Percentiles rank a stretch among this genome's conserved stretches.
Conservation (phyloP, 2,797 vertebrate species). For the Liasis olivaceus region DNA sequence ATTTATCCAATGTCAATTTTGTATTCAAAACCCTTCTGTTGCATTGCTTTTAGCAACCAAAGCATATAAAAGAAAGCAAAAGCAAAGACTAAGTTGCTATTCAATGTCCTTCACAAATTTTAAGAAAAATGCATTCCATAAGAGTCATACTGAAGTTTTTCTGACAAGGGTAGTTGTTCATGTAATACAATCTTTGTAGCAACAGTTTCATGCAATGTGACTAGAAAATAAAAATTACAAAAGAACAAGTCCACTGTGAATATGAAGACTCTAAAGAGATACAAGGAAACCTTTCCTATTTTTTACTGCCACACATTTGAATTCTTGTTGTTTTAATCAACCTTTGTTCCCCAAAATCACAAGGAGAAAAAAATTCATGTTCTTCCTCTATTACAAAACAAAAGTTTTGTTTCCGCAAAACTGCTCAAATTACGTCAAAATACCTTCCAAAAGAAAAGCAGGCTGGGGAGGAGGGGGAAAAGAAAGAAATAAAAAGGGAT, state of each 20-base stretch:
- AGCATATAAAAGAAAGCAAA: background rate
- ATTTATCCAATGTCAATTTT: background rate
- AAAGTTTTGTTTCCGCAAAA: constrained; percentile 54
- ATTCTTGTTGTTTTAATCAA: constrained; percentile 56
- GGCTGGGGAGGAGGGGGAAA: constrained; percentile 7
- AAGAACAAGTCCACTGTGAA: constrained; percentile 35
- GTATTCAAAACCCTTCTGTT: background rate
- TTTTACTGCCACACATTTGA: constrained; percentile 49
- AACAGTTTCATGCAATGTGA: constrained; percentile 33
- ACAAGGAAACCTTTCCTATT: constrained; percentile 52
- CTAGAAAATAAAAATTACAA: constrained; percentile 40
- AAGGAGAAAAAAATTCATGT: background rate
- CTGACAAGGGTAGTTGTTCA: background rate
- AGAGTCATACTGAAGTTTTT: constrained; percentile 11
- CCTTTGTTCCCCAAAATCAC: constrained; percentile 60
- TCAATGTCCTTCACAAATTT: background rate
- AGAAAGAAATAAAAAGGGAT: background rate
- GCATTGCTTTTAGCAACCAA: background rate
- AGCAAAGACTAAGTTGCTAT: background rate
- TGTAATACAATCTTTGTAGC: background rate
- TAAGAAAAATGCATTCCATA: constrained; percentile 22
- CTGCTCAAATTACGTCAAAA: constrained; percentile 48
- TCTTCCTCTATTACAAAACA: constrained; percentile 59
- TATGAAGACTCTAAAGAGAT: constrained; percentile 59
- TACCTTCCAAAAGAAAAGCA: constrained; percentile 42